These are phyloP conservation scores for Idaea aversata DNA, from an alignment of 2,888 invertebrate genomes.

Conservation along the genomic window DNA sequence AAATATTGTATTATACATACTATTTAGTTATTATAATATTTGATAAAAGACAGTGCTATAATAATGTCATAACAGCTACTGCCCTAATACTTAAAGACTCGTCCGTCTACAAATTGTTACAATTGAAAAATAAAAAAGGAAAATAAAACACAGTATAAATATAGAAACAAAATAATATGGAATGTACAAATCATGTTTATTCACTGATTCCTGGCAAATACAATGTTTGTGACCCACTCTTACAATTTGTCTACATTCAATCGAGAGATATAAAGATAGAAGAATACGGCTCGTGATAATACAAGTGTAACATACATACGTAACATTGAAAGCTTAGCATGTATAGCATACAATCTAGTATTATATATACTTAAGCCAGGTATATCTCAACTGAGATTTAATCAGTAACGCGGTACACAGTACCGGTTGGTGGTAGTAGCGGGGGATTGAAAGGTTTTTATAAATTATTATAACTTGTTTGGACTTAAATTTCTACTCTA, in stretches of 20 bases:
- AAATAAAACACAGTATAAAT: conserved; percentile 75
- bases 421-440: conserved; percentile 39
- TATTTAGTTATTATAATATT: conserved; percentile 45
- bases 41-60: conserved; percentile 55
- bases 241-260: conserved; percentile 52
- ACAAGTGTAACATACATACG: conserved; percentile 58
- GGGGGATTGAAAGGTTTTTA: conserved; percentile 63
- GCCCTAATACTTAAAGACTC: conserved; percentile 48
- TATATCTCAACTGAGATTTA: conserved; percentile 61
- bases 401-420: conserved; percentile 65
- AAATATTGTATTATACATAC: conserved; percentile 45
- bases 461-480: conserved; percentile 76
- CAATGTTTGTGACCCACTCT: conserved; percentile 73
- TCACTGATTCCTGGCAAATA: conserved; percentile 84
- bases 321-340: conserved; percentile 73
- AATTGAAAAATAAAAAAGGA: conserved; percentile 56
- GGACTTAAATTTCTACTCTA: conserved; percentile 81
- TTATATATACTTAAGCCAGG: conserved; percentile 59
- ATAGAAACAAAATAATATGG: conserved; percentile 86
- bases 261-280: conserved; percentile 43
- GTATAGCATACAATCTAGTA: conserved; percentile 24
- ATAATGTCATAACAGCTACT: conserved; percentile 63
- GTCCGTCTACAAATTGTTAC: conserved; percentile 44
- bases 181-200: conserved; percentile 90
- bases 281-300: conserved; percentile 48